These are phyloP conservation scores for Drosophila parabipectinata DNA, from an alignment of 1,140 invertebrate species.

Conservation along the genomic window DNA sequence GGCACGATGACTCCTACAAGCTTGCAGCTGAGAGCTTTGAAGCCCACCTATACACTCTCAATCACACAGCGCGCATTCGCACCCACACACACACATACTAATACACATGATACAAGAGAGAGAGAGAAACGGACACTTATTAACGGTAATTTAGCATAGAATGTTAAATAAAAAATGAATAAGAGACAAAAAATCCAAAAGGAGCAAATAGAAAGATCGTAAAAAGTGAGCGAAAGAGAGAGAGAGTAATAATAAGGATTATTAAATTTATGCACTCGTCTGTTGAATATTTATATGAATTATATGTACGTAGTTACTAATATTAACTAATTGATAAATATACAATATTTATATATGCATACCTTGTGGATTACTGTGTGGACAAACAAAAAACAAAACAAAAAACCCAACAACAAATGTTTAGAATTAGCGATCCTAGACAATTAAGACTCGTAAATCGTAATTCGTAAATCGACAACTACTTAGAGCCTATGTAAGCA, in stretches of 20 bases:
- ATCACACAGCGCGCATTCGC: constrained; percentile 38
- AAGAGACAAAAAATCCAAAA: constrained; percentile 2
- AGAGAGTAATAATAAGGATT: constrained; percentile 57
- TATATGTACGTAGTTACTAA: constrained; percentile 67
- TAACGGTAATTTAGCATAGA: constrained; percentile 36
- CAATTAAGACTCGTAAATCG: constrained; percentile 40
- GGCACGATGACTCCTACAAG: constrained; percentile 46
- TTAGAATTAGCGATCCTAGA: constrained; percentile 39
- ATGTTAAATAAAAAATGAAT: constrained; percentile 18
- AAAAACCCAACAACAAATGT: constrained; percentile 33
- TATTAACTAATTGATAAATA: constrained; percentile 72
- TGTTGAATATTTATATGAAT: constrained; percentile 74
- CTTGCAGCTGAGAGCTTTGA: constrained; percentile 72
- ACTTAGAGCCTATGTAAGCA: constrained; percentile 36
- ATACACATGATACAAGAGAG: constrained; percentile 24
- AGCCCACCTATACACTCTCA: constrained; percentile 68
- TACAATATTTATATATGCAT: constrained; percentile 60
- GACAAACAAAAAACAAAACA: neutral
- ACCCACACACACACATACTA: constrained; percentile 22
- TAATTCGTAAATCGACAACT: constrained; percentile 41
- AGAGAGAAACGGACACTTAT: constrained; percentile 26
- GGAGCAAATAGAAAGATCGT: constrained; percentile 4
- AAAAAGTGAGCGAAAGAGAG: constrained; percentile 6
- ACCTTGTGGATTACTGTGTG: constrained; percentile 37
- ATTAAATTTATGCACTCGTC: constrained; percentile 79